These are phyloP conservation scores for Leuciscus idus DNA, from an alignment of 2,113 vertebrate species.

Conservation along the genomic window DNA sequence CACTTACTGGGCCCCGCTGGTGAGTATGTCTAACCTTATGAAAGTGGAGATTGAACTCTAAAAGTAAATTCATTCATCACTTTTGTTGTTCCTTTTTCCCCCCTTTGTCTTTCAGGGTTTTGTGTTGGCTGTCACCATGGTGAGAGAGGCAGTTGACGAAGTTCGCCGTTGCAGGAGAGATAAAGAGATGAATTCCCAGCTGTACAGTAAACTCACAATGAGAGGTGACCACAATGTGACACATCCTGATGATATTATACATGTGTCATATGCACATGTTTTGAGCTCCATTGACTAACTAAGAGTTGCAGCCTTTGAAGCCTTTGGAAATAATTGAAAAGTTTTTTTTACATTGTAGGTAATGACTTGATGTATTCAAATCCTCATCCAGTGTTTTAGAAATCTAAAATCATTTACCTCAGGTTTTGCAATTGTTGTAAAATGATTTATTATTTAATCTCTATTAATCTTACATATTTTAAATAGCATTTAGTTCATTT, in stretches of 20 bases:
- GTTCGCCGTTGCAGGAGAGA: constrained; percentile 90
- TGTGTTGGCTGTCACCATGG: constrained; percentile 92
- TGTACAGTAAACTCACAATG: constrained; percentile 95
- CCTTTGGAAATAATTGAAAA: not conserved
- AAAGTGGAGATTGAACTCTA: not conserved
- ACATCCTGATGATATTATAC: not conserved
- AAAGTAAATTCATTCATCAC: not conserved
- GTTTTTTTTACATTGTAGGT: not conserved
- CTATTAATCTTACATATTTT: not conserved
- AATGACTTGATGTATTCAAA: not conserved
- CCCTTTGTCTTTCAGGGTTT: constrained; percentile 79
- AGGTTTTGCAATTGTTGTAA: not conserved
- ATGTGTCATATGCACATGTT: not conserved
- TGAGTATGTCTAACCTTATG: constrained; percentile 72
- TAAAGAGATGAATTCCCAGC: constrained; percentile 98
- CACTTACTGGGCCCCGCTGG: constrained; percentile 99
- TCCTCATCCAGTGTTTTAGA: not conserved
- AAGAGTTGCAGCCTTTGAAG: not conserved
- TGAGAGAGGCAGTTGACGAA: constrained; percentile 92
- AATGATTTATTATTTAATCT: not conserved
- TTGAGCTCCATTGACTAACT: not conserved
- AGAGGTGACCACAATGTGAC: constrained; percentile 80
- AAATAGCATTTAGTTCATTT: not conserved
- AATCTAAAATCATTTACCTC: not conserved
- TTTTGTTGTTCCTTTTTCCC: not conserved